These are phyloP conservation scores for Salmo trutta DNA, from an alignment of 2,797 vertebrate genomes.

Conservation along the genomic window DNA sequence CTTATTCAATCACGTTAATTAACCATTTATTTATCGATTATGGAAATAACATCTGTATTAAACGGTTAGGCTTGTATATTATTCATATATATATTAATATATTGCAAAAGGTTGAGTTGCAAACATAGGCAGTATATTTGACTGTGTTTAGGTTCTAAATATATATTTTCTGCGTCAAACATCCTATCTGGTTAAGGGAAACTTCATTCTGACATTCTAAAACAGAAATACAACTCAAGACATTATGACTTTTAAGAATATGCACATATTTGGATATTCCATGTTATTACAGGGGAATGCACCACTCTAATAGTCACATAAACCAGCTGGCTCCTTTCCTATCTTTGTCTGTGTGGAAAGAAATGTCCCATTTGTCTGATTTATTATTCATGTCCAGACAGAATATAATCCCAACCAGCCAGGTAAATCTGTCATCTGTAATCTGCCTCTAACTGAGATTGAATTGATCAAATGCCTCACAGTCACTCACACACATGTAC, in stretches of 20 bases:
- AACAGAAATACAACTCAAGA: not conserved
- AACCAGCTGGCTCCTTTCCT: not conserved
- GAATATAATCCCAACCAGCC: constrained; percentile 10
- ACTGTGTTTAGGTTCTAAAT: not conserved
- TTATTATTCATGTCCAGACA: constrained; percentile 7
- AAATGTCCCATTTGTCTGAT: not conserved
- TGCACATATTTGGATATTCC: not conserved
- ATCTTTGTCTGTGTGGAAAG: not conserved
- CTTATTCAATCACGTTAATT: not conserved
- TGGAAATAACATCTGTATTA: constrained; percentile 5
- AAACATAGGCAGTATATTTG: not conserved
- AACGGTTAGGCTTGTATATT: not conserved
- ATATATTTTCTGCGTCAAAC: not conserved
- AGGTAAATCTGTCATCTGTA: constrained; percentile 3
- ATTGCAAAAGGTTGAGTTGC: not conserved
- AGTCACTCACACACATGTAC: too few relatives aligned
- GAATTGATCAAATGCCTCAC: not conserved
- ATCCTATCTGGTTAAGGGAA: not conserved
- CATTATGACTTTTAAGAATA: not conserved
- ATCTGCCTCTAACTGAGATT: not conserved
- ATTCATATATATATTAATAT: not conserved
- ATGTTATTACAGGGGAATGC: not conserved
- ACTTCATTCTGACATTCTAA: not conserved
- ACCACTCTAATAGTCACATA: not conserved
- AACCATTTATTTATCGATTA: not conserved